Base-by-base conservation (phyloP, 2,888 invertebrate species). In the Steinernema hermaphroditum region DNA sequence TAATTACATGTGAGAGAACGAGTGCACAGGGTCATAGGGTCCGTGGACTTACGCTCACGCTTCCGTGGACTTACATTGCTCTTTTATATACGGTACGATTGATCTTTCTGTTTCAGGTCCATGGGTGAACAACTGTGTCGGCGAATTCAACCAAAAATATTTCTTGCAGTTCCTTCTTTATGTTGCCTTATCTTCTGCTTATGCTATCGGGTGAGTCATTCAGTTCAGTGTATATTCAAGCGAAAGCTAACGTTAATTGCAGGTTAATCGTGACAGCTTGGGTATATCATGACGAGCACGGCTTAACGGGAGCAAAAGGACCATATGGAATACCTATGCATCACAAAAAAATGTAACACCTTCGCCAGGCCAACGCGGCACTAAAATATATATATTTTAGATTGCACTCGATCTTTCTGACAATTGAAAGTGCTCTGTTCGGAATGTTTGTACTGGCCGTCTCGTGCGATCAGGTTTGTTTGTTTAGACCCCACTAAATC, bases 41-140 rank as follows among this genome's bases (percentile, higher is more conserved):
- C n/a, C n/a, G n/a, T n/a, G n/a, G n/a, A n/a, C n/a, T n/a, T n/a
- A n/a, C n/a, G n/a, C n/a, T n/a, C n/a, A n/a, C n/a, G n/a, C n/a
- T n/a, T n/a, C n/a, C n/a, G n/a, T n/a, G n/a, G n/a, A n/a, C n/a
- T n/a, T n/a, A n/a, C n/a, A n/a, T n/a, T n/a, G n/a, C n/a, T n/a
- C n/a, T n/a, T n/a, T n/a, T n/a, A n/a, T n/a, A n/a, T n/a, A n/a
- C n/a, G n/a, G n/a, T n/a, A n/a, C n/a, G n/a, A n/a, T n/a, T n/a
- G n/a, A n/a, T n/a, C n/a, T n/a, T 50, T 75, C 57, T 43, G 62
- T 76, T 83, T 44, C 72, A 82, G 84, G 84, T 77, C 85, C 84
- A 4, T 86, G 91, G 93, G 93, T 94, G 68, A 94, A 94, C 87
- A 94, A 94, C 88, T 94, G 94, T 87, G 93, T 94, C 4, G 94